A percentile compares a stretch with the other conserved stretches of the same genome.
Evolutionary conservation across 2,888 invertebrate species (phyloP).

Genomic region (Apodemia mormo): DNA sequence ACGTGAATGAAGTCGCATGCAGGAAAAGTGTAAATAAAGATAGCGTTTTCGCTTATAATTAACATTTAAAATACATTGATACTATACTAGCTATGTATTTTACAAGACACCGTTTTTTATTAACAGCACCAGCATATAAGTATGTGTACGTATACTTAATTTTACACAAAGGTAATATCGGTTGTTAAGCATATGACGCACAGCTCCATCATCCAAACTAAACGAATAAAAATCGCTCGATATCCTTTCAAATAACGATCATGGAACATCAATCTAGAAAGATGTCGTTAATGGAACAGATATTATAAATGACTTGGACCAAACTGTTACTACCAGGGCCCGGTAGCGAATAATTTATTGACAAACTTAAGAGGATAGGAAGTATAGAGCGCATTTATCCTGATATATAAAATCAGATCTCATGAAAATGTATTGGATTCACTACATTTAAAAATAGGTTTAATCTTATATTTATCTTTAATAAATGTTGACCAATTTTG

Average conservation of each 20-base stretch:
- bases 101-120: too few species aligned
- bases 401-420: not conserved
- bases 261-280: slow-evolving; percentile 12
- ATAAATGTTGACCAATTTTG: too few species aligned
- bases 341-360: not conserved
- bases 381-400: not conserved
- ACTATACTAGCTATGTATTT: too few species aligned
- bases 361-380: slow-evolving; percentile 1
- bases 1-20: too few species aligned
- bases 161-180: too few species aligned
- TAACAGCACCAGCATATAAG: too few species aligned
- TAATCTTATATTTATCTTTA: too few species aligned
- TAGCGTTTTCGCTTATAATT: too few species aligned
- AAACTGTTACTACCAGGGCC: not conserved
- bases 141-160: too few species aligned
- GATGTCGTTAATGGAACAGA: slow-evolving; percentile 15
- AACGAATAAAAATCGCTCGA: not conserved
- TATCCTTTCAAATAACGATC: slow-evolving; percentile 7
- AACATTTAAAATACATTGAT: too few species aligned
- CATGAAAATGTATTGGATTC: not conserved
- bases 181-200: too few species aligned
- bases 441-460: not conserved
- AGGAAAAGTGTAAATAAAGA: too few species aligned
- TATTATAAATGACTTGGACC: slow-evolving; percentile 5
- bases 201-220: not conserved